These are phyloP conservation scores for Sitophilus oryzae DNA, from an alignment of 1,140 invertebrate species.

Conservation along the genomic window DNA sequence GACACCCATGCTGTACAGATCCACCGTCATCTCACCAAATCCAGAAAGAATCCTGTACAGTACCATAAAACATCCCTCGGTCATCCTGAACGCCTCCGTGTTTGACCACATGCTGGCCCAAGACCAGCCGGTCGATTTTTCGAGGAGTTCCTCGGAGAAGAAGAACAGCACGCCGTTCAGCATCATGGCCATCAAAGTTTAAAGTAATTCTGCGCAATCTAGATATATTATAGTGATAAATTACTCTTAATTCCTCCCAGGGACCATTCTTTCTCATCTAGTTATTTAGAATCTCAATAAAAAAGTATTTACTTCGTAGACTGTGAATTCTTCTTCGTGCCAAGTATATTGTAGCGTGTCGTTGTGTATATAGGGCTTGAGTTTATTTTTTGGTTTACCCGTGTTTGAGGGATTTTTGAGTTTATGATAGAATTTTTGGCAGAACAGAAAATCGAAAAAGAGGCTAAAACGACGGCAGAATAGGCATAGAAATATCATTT, in stretches of 20 bases:
- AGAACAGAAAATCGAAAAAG: too few relatives aligned
- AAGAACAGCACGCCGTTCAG: background rate
- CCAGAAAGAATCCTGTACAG: constrained; percentile 47
- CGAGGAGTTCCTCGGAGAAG: constrained; percentile 22
- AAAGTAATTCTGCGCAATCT: background rate
- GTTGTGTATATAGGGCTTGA: background rate
- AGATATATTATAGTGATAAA: background rate
- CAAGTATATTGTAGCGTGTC: background rate
- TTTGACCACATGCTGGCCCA: constrained; percentile 35
- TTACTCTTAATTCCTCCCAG: background rate
- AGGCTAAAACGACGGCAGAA: too few relatives aligned
- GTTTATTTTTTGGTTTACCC: background rate
- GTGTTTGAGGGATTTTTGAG: background rate
- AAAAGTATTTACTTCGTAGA: background rate
- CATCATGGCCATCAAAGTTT: constrained; percentile 19
- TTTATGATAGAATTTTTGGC: background rate
- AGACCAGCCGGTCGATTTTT: constrained; percentile 51
- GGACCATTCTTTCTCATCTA: background rate
- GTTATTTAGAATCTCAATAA: background rate
- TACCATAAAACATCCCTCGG: constrained; percentile 40
- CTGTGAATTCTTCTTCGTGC: constrained; percentile 11
- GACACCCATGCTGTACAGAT: constrained; percentile 41
- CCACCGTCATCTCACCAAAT: constrained; percentile 53
- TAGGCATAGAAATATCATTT: too few relatives aligned
- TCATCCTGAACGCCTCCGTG: constrained; percentile 33